Conservation (phyloP, 2,797 vertebrate genomes). For the Anabacerthia variegaticeps region DNA sequence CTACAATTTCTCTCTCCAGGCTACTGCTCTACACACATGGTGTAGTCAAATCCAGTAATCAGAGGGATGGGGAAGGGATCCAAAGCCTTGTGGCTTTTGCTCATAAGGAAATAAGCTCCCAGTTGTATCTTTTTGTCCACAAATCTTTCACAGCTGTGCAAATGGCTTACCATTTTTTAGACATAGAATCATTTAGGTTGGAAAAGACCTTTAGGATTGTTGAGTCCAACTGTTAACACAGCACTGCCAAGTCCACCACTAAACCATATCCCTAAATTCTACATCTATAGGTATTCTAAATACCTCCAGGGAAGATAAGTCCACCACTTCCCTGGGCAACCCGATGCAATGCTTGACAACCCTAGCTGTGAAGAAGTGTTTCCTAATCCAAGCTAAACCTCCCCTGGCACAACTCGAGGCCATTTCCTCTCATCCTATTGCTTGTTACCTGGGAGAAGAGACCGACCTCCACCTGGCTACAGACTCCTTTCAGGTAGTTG, state of each 20-base stretch:
- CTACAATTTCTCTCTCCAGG: neutral
- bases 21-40: neutral
- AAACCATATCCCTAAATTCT: neutral
- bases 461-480: neutral
- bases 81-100: neutral
- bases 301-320: neutral
- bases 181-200: neutral
- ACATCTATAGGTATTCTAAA: neutral
- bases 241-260: neutral
- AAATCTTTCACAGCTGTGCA: neutral
- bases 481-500: neutral
- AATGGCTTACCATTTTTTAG: neutral
- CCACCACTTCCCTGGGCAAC: neutral
- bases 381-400: neutral
- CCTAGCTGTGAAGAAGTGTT: neutral
- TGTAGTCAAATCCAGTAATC: neutral
- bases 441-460: neutral
- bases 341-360: neutral
- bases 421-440: neutral
- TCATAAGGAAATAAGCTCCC: neutral
- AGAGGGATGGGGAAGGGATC: neutral
- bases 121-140: neutral
- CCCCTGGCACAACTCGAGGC: neutral
- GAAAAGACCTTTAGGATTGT: neutral
- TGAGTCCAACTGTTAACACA: neutral